phyloP scores from a whole-genome alignment of 2,797 vertebrate genomes.

The Enteromius thamalakanensis region DNA sequence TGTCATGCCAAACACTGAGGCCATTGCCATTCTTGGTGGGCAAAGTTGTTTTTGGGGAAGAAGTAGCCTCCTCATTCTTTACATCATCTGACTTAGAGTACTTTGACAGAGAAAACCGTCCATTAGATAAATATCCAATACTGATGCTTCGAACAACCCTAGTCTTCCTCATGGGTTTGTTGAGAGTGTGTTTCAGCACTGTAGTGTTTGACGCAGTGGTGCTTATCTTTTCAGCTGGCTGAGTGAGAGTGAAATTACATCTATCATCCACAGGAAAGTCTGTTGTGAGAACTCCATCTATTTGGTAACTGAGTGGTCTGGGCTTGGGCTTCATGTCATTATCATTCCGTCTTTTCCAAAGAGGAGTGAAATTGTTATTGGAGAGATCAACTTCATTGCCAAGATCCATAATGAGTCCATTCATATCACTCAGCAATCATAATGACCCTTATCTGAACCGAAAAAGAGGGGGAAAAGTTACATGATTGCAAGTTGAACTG shows the following conservation, averaged over 20 bases:
- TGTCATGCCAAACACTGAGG: slow-evolving; percentile 49
- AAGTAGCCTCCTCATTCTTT: slow-evolving; percentile 61
- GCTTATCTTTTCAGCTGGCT: slow-evolving; percentile 69
- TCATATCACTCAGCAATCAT: slow-evolving; percentile 51
- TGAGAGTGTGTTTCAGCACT: slow-evolving; percentile 71
- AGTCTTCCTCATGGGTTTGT: slow-evolving; percentile 76
- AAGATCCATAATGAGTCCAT: slow-evolving; percentile 75
- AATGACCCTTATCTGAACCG: slow-evolving; percentile 57
- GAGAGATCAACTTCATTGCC: slow-evolving; percentile 84
- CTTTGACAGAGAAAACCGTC: slow-evolving; percentile 73
- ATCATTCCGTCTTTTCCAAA: slow-evolving; percentile 79
- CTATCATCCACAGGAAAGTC: slow-evolving; percentile 84
- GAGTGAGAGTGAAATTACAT: slow-evolving; percentile 69
- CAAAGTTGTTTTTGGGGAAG: slow-evolving; percentile 15
- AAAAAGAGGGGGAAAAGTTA: slow-evolving; percentile 30
- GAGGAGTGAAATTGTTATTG: slow-evolving; percentile 79
- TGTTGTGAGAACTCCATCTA: slow-evolving; percentile 78
- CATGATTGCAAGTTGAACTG: slow-evolving; percentile 16
- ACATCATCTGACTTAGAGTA: slow-evolving; percentile 64
- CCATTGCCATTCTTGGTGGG: slow-evolving; percentile 62
- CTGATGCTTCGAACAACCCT: slow-evolving; percentile 73
- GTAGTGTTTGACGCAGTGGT: slow-evolving; percentile 59
- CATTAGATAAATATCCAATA: slow-evolving; percentile 75
- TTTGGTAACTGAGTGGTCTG: slow-evolving; percentile 85
- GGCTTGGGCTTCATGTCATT: slow-evolving; percentile 68